phyloP scores from a whole-genome alignment of 2,888 invertebrate genomes.

The Leistus spinibarbis region DNA sequence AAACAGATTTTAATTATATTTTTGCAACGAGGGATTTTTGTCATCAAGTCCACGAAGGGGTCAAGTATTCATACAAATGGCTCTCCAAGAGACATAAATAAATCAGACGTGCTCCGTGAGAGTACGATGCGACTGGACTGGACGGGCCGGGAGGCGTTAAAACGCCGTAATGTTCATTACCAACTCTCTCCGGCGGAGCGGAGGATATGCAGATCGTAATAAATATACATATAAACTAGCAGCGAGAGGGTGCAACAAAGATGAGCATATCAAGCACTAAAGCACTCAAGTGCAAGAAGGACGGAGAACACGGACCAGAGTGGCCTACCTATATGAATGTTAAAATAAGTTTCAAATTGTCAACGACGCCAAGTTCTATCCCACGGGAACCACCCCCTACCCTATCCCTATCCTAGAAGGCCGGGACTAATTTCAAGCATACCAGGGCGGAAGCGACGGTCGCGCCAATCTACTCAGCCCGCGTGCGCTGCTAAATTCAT shows the following conservation, averaged over 20 bases:
- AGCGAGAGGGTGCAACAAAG: slow-evolving; percentile 44
- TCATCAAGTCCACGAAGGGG: slow-evolving; percentile 41
- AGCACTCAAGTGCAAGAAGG: neutral
- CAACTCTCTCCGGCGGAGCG: slow-evolving; percentile 38
- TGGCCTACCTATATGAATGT: slow-evolving; percentile 59
- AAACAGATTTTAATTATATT: slow-evolving; percentile 54
- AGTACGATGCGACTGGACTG: neutral
- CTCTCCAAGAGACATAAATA: slow-evolving; percentile 46
- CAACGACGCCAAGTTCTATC: slow-evolving; percentile 59
- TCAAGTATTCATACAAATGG: slow-evolving; percentile 46
- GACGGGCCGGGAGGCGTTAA: slow-evolving; percentile 31
- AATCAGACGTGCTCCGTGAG: slow-evolving; percentile 43
- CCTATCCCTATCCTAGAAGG: slow-evolving; percentile 1
- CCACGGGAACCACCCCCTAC: slow-evolving; percentile 50
- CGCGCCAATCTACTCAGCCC: slow-evolving; percentile 51
- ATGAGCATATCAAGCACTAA: slow-evolving; percentile 45
- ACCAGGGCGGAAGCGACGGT: neutral
- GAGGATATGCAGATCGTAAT: slow-evolving; percentile 54
- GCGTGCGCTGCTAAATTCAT: slow-evolving; percentile 54
- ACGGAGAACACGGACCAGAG: slow-evolving; percentile 4
- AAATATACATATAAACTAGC: slow-evolving; percentile 60
- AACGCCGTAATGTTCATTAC: slow-evolving; percentile 43
- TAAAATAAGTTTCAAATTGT: slow-evolving; percentile 64
- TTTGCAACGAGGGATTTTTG: slow-evolving; percentile 45
- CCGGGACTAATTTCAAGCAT: slow-evolving; percentile 10